phyloP scores from a whole-genome alignment of 2,888 invertebrate species.

The Phalera bucephala region DNA sequence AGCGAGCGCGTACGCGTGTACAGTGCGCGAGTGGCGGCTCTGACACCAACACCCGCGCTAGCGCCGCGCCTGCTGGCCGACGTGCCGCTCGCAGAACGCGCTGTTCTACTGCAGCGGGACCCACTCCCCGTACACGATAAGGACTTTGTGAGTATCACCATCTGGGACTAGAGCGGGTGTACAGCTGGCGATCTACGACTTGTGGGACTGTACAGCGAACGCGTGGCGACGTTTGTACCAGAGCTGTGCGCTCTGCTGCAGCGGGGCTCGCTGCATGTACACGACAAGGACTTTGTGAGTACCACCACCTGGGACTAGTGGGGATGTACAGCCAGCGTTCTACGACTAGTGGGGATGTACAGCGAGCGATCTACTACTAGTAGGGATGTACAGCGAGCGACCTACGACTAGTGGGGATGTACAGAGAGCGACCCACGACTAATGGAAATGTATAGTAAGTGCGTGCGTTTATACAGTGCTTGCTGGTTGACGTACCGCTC shows the following conservation, averaged over 20 bases:
- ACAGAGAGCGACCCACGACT: constrained; percentile 91
- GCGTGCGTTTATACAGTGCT: constrained; percentile 65
- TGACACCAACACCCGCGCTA: constrained; percentile 51
- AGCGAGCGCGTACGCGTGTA: constrained; percentile 91
- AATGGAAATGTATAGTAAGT: constrained; percentile 84
- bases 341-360: too few species aligned
- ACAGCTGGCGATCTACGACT: too few species aligned
- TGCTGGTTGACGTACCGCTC: constrained; percentile 89
- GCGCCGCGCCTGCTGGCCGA: constrained; percentile 85
- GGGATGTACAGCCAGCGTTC: too few species aligned
- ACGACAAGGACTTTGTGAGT: constrained; percentile 89
- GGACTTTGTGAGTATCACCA: constrained; percentile 85
- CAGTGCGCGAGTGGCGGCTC: constrained; percentile 62
- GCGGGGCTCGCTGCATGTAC: constrained; percentile 82
- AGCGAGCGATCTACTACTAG: too few species aligned
- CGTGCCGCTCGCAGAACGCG: constrained; percentile 88
- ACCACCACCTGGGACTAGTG: not conserved
- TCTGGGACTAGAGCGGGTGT: not conserved
- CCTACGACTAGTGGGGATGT: constrained; percentile 94
- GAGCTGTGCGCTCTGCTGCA: constrained; percentile 73
- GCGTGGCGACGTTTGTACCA: too few species aligned
- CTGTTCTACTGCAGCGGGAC: constrained; percentile 79
- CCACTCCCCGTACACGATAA: constrained; percentile 85
- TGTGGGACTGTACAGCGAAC: too few species aligned
- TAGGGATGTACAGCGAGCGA: too few species aligned